These are phyloP conservation scores for Megamerina dolium DNA, from an alignment of 2,888 invertebrate species.

Conservation along the genomic window DNA sequence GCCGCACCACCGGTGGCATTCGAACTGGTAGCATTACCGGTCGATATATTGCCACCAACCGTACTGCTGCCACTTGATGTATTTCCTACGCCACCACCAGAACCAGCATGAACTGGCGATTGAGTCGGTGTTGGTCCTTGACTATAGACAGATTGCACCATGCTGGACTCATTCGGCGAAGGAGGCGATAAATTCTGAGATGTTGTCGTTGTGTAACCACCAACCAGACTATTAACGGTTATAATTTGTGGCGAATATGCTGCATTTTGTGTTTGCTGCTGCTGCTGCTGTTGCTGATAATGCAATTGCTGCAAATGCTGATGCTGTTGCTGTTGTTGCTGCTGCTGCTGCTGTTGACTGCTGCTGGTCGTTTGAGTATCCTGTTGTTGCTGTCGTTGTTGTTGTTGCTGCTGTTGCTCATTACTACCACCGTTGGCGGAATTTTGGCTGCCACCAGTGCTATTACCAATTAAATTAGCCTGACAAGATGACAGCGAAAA, in stretches of 20 bases:
- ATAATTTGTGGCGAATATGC: slow-evolving; percentile 49
- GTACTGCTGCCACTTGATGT: slow-evolving; percentile 20
- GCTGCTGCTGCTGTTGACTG: slow-evolving; percentile 27
- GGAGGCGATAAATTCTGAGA: slow-evolving; percentile 54
- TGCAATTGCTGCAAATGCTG: slow-evolving; percentile 36
- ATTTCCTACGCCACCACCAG: slow-evolving; percentile 33
- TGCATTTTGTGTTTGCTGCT: slow-evolving; percentile 32
- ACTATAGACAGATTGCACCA: slow-evolving; percentile 52
- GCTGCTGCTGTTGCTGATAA: slow-evolving; percentile 31
- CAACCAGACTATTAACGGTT: slow-evolving; percentile 51
- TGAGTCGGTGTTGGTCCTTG: slow-evolving; percentile 50
- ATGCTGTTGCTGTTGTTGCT: slow-evolving; percentile 33
- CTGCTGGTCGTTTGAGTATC: slow-evolving; percentile 32
- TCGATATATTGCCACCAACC: slow-evolving; percentile 20
- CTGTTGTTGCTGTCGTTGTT: slow-evolving; percentile 26
- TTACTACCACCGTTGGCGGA: slow-evolving; percentile 31
- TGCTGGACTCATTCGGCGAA: slow-evolving; percentile 54
- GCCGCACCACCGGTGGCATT: slow-evolving; percentile 20
- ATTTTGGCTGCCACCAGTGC: slow-evolving; percentile 44
- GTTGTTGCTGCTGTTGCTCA: slow-evolving; percentile 40
- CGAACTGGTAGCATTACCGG: slow-evolving; percentile 20
- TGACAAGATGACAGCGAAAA: slow-evolving; percentile 65
- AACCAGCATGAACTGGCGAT: slow-evolving; percentile 45
- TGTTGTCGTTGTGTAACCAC: slow-evolving; percentile 43
- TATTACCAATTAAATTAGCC: slow-evolving; percentile 50